Percentiles rank a stretch among this genome's conserved stretches.
These are phyloP conservation scores for Epinephelus awoara DNA, from an alignment of 2,797 vertebrate genomes.

Conservation along the genomic window DNA sequence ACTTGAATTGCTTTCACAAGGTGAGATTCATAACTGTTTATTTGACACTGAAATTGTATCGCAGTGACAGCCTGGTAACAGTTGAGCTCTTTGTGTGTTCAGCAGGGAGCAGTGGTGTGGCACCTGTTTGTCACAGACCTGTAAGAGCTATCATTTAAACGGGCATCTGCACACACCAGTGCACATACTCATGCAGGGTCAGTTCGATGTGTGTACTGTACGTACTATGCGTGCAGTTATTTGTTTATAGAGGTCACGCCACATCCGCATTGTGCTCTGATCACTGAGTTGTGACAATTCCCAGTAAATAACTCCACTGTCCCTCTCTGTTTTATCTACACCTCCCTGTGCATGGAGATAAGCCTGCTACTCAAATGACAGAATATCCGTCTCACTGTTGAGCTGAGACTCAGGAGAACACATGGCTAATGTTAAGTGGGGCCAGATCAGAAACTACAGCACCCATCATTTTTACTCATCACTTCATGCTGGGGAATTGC, in stretches of 20 bases:
- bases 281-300: slow-evolving; percentile 38
- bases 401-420: slow-evolving; percentile 19
- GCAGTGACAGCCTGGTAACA: slow-evolving; percentile 8
- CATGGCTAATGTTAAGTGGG: slow-evolving; percentile 21
- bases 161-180: slow-evolving; percentile 13
- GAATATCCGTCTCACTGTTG: slow-evolving; percentile 1
- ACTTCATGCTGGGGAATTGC: not conserved
- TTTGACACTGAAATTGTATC: not conserved
- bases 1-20: slow-evolving; percentile 32
- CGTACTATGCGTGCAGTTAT: slow-evolving; percentile 2
- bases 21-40: slow-evolving; percentile 46
- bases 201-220: slow-evolving; percentile 8
- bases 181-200: not conserved
- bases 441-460: not conserved
- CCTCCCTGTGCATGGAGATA: slow-evolving; percentile 2
- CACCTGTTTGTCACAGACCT: slow-evolving; percentile 51
- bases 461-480: slow-evolving; percentile 1
- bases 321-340: slow-evolving; percentile 5
- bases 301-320: slow-evolving; percentile 44
- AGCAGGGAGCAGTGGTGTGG: slow-evolving; percentile 41
- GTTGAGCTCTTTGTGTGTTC: slow-evolving; percentile 33
- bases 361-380: slow-evolving; percentile 8
- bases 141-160: slow-evolving; percentile 40
- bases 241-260: slow-evolving; percentile 32
- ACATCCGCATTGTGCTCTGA: slow-evolving; percentile 34